Percentiles rank a stretch among this genome's conserved stretches.
Conservation (phyloP, 2,113 vertebrate species). For the Xiphophorus couchianus region DNA sequence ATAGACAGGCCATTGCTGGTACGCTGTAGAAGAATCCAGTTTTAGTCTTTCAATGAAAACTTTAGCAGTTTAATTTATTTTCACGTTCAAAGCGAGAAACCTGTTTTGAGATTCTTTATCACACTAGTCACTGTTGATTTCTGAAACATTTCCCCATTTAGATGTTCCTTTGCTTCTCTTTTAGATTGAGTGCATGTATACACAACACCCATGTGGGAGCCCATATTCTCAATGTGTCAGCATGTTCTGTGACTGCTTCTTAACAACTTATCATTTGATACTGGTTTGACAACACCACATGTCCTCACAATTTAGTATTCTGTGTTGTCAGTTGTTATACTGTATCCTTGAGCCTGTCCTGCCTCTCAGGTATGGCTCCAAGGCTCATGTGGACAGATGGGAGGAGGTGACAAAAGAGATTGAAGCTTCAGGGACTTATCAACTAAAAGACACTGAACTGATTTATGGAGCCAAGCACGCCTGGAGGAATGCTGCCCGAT, state of each 20-base stretch:
- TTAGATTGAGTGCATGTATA: not conserved
- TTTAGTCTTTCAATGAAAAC: no score
- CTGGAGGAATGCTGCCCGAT: constrained; percentile 95
- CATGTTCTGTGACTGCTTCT: not conserved
- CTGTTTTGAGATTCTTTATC: not conserved
- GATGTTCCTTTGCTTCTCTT: not conserved
- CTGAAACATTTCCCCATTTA: not conserved
- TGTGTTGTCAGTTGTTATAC: not conserved
- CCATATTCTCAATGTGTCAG: not conserved
- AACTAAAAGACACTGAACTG: constrained; percentile 94
- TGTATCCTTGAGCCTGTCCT: not conserved
- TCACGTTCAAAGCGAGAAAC: not conserved
- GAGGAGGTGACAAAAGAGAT: constrained; percentile 96
- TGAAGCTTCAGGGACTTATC: constrained; percentile 88
- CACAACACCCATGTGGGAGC: not conserved
- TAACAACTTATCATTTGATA: not conserved
- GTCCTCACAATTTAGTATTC: not conserved
- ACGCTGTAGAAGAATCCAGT: not conserved
- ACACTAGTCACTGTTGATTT: not conserved
- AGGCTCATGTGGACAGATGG: constrained; percentile 90
- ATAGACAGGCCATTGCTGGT: not conserved
- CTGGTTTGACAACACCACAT: not conserved
- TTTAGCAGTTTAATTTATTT: not conserved
- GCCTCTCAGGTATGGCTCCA: constrained; percentile 87
- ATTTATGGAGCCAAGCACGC: constrained; percentile 97